A percentile compares a stretch with the other conserved stretches of the same genome.
Evolutionary conservation across 2,888 invertebrate species (phyloP).

Genomic region (Hipparchia sbordonii): DNA sequence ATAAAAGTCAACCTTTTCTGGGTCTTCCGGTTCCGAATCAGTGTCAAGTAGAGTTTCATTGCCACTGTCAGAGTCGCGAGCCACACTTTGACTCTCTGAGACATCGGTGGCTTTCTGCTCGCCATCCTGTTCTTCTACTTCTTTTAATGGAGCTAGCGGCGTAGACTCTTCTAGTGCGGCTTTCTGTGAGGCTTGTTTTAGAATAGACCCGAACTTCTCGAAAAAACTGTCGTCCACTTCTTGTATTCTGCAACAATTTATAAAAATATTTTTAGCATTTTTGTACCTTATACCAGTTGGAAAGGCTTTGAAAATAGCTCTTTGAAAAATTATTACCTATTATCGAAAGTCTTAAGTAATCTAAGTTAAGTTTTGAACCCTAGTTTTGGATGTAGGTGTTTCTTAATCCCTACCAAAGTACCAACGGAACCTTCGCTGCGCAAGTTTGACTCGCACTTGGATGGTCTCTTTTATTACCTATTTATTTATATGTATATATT

Average conservation of each 20-base stretch:
- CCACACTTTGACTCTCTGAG: conserved; percentile 63
- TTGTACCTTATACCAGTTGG: neutral
- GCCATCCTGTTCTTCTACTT: conserved; percentile 70
- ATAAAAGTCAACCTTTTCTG: conserved; percentile 84
- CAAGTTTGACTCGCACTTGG: no score
- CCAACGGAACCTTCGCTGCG: no score
- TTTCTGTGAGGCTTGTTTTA: conserved; percentile 85
- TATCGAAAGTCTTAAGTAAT: neutral
- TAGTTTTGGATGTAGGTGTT: no score
- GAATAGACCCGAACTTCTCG: conserved; percentile 90
- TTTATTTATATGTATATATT: no score
- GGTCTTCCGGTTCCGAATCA: conserved; percentile 86
- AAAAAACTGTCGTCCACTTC: conserved; percentile 93
- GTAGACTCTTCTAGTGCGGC: conserved; percentile 82
- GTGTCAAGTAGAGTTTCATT: conserved; percentile 83
- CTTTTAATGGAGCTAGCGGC: conserved; percentile 79
- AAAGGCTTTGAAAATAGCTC: neutral
- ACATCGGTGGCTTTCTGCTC: conserved; percentile 66
- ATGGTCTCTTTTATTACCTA: no score
- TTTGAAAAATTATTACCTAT: neutral
- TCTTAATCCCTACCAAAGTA: no score
- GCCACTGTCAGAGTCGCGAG: conserved; percentile 76
- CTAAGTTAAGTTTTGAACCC: no score
- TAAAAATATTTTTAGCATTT: conserved; percentile 11
- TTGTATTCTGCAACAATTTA: conserved; percentile 85